Conservation (phyloP, 2,113 vertebrate genomes). For the Rhipidura dahli region DNA sequence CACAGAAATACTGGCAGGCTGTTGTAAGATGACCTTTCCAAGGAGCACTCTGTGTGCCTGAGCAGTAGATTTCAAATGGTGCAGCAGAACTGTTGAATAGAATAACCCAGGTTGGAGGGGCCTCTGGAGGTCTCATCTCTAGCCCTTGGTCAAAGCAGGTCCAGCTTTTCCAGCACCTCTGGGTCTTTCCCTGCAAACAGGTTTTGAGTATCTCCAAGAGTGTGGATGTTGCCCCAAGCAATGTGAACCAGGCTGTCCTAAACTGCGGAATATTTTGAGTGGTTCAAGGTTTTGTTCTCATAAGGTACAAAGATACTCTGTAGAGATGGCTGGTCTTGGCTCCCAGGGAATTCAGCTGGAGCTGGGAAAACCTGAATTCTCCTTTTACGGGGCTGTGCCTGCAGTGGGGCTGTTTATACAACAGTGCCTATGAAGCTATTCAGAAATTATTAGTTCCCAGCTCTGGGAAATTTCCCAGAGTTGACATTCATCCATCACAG, state of each 20-base stretch:
- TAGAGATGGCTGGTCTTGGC: not conserved
- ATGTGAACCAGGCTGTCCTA: not conserved
- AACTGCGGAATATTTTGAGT: not conserved
- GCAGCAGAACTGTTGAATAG: not conserved
- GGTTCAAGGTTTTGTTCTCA: not conserved
- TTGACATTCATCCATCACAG: not conserved
- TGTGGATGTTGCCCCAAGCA: not conserved
- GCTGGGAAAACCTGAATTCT: not conserved
- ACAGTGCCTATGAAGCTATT: not conserved
- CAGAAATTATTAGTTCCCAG: not conserved
- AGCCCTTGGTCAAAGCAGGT: not conserved
- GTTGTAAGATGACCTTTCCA: not conserved
- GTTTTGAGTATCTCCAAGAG: not conserved
- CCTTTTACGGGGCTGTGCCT: not conserved
- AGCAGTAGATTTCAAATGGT: not conserved
- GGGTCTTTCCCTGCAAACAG: not conserved
- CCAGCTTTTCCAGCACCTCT: not conserved
- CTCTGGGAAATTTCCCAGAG: not conserved
- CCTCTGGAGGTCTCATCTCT: not conserved
- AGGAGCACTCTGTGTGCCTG: not conserved
- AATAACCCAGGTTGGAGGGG: not conserved
- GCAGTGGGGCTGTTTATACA: not conserved
- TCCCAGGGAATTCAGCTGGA: not conserved
- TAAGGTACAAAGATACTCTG: not conserved
- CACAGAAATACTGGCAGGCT: not conserved